Percentiles rank a stretch among this genome's conserved stretches.
Conservation (phyloP, 2,888 invertebrate species). For the Phytoseiulus persimilis region DNA sequence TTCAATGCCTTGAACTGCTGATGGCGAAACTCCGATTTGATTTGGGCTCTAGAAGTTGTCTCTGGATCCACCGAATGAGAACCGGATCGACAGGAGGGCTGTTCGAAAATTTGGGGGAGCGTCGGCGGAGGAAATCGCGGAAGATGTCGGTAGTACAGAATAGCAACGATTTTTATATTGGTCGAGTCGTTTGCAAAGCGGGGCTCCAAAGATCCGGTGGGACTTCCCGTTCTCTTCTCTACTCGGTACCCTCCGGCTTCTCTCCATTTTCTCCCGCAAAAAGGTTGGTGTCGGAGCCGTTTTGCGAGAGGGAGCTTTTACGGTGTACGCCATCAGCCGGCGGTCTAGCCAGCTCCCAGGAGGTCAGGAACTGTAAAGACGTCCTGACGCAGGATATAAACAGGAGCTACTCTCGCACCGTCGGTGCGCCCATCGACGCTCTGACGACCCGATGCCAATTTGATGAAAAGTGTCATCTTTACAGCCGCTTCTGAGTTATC, state of each 20-base stretch:
- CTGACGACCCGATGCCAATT: not conserved
- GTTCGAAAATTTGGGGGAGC: not conserved
- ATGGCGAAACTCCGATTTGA: not conserved
- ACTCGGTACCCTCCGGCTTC: not conserved
- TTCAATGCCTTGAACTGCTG: no score
- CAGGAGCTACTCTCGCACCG: not conserved
- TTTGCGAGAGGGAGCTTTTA: not conserved
- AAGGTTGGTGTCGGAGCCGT: conserved; percentile 5
- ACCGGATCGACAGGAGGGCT: not conserved
- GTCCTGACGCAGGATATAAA: not conserved
- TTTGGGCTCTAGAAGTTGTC: not conserved
- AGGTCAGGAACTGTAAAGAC: not conserved
- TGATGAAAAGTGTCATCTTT: not conserved
- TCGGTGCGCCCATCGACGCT: not conserved
- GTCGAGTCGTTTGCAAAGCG: not conserved
- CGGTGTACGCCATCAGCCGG: conserved; percentile 5
- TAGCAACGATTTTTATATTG: not conserved
- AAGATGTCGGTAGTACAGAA: not conserved
- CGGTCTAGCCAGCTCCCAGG: not conserved
- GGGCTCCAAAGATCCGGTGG: not conserved
- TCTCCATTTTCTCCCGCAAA: not conserved
- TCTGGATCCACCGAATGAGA: not conserved
- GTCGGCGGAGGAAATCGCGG: not conserved
- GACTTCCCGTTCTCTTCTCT: not conserved
- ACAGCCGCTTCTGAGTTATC: not conserved